Evolutionary conservation across 2,888 invertebrate genomes (phyloP), one percentile per base, ranked within the genome.

Genomic region (Mantis religiosa): DNA sequence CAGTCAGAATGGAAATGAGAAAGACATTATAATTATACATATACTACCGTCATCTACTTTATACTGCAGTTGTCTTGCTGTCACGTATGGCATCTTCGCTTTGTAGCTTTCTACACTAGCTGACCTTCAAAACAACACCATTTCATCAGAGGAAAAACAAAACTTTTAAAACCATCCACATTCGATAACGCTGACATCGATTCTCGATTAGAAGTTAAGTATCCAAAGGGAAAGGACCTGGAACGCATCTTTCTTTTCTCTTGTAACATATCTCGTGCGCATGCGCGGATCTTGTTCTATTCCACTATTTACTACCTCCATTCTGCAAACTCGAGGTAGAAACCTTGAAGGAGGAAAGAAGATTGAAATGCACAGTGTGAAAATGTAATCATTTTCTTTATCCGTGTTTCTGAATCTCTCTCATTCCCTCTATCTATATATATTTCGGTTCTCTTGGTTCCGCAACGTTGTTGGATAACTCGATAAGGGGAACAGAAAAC

Each of bases 151-250:
- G 54, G 6, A 71, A 71, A 54, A 71, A 71, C 54, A 54, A 15
- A 71, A 71, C 54, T 71, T 71, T 71, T 71, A 71, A 2, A 9
- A 20, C 25, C 54, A 71, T 71, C 25, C 41, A 41, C 12, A 20
- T 25, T 88, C 88, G 88, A 89, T 89, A 89, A 89, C 87, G 82
- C 87, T 41, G 28, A 28, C 84, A 89, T 89, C 82, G 89, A 89
- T 89, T 89, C 87, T 89, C 89, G 88, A 89, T 89, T 89, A 88
- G 82, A 89, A 71, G 82, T 87, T 84, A 87, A 85, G 87, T 25
- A 81, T 88, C 54, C n/a, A 83, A 71, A 87, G 83, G 81, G 81
- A 81, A 71, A 88, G 81, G 85, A 82, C 84, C 85, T 88, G 88
- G 27, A 86, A 89, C 86, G 83, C 85, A 84, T 82, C 82, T 82